phyloP scores from a whole-genome alignment of 2,888 invertebrate genomes.

The Hirudinaria manillensis region DNA sequence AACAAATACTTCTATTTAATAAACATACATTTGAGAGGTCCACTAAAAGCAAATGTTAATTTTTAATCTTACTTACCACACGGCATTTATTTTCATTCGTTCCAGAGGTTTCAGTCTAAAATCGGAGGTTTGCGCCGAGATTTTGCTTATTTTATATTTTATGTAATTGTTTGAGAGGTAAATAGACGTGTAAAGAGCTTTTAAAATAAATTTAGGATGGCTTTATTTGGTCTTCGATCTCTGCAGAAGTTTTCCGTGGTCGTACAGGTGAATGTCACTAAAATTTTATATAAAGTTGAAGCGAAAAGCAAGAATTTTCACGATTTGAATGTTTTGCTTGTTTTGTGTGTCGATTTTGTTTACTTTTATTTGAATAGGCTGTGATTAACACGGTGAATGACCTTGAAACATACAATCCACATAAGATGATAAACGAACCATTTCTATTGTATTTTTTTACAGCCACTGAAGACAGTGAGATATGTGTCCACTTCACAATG shows the following conservation, averaged over 20 bases:
- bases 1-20: not conserved
- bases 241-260: not conserved
- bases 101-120: not conserved
- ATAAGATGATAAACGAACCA: too few species aligned
- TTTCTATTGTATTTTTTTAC: not conserved
- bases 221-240: slow-evolving; percentile 5
- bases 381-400: not conserved
- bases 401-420: not conserved
- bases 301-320: not conserved
- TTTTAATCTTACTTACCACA: too few species aligned
- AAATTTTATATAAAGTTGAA: not conserved
- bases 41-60: slow-evolving; percentile 34
- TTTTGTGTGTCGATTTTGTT: too few species aligned
- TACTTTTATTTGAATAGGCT: too few species aligned
- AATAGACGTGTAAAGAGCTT: not conserved
- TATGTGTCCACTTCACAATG: not conserved
- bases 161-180: too few species aligned
- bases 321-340: not conserved
- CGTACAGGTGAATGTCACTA: not conserved
- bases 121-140: not conserved
- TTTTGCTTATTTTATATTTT: too few species aligned
- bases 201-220: slow-evolving; percentile 2
- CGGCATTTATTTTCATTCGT: too few species aligned
- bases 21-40: not conserved
- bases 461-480: not conserved